Conservation (phyloP, 2,888 invertebrate species). For the Dolichopus griseipennis region DNA sequence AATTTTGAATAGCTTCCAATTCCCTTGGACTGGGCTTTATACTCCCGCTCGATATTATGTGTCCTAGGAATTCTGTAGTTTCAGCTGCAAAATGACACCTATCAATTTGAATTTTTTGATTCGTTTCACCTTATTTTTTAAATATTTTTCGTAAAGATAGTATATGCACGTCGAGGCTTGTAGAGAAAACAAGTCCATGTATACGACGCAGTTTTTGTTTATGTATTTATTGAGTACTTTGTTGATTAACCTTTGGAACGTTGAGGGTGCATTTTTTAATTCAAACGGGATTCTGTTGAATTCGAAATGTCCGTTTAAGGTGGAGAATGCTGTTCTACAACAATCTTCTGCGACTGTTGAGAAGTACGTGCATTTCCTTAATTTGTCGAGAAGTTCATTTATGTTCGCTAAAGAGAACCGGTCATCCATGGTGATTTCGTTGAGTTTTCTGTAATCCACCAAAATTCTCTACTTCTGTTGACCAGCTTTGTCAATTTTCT, state of each 20-base stretch:
- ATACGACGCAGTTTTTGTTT: slow-evolving; percentile 23
- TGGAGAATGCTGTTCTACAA: no score
- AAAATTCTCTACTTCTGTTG: slow-evolving; percentile 26
- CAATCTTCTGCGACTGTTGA: no score
- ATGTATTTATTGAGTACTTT: slow-evolving; percentile 23
- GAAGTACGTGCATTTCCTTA: slow-evolving; percentile 25
- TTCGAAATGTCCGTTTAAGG: slow-evolving; percentile 30
- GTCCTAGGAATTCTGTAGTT: slow-evolving; percentile 17
- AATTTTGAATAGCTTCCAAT: slow-evolving; percentile 20
- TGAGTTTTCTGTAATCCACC: slow-evolving; percentile 26
- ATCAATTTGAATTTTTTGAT: slow-evolving; percentile 15
- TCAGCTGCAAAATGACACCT: slow-evolving; percentile 16
- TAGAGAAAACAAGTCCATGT: slow-evolving; percentile 27
- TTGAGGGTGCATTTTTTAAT: slow-evolving; percentile 29
- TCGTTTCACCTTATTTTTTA: slow-evolving; percentile 15
- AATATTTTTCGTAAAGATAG: slow-evolving; percentile 23
- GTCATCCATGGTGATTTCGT: slow-evolving; percentile 21
- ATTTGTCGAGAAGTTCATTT: slow-evolving; percentile 24
- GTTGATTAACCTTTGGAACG: slow-evolving; percentile 34
- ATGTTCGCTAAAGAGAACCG: slow-evolving; percentile 23
- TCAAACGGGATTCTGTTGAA: slow-evolving; percentile 26
- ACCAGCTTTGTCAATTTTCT: slow-evolving; percentile 9
- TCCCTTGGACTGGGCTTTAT: slow-evolving; percentile 29
- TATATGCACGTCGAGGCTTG: slow-evolving; percentile 25
- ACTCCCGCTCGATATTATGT: slow-evolving; percentile 24